These are phyloP conservation scores for Brachionus rotundiformis DNA, from an alignment of 1,140 invertebrate genomes.

Conservation along the genomic window DNA sequence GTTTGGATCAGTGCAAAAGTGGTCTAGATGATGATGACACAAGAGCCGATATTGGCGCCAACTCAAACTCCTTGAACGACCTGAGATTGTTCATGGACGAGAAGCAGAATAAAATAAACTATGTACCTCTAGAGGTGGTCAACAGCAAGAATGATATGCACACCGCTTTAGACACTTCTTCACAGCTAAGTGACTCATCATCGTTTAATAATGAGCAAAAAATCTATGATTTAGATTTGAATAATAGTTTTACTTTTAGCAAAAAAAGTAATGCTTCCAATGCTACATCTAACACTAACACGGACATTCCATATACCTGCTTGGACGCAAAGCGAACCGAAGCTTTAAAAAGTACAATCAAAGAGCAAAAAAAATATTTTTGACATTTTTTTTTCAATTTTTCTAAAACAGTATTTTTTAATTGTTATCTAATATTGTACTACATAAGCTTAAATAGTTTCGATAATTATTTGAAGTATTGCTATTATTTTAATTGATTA, in stretches of 20 bases:
- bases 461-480: no score
- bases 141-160: neutral
- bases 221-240: neutral
- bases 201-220: constrained; percentile 3
- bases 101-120: neutral
- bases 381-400: neutral
- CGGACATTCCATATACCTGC: neutral
- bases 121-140: constrained; percentile 23
- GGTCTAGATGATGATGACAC: neutral
- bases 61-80: neutral
- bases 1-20: constrained; percentile 4
- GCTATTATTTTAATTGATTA: no score
- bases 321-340: neutral
- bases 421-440: no score
- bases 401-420: neutral
- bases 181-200: neutral
- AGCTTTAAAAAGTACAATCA: constrained; percentile 34
- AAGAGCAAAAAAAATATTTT: constrained; percentile 2
- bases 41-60: neutral
- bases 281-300: neutral
- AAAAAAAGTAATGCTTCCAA: constrained; percentile 21
- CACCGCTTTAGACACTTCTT: neutral
- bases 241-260: constrained; percentile 17
- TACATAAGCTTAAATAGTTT: no score
- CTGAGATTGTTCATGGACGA: neutral